Evolutionary conservation across 2,113 vertebrate species (phyloP), one percentile per base, ranked within the genome.

Genomic region (Cinclus mexicanus): DNA sequence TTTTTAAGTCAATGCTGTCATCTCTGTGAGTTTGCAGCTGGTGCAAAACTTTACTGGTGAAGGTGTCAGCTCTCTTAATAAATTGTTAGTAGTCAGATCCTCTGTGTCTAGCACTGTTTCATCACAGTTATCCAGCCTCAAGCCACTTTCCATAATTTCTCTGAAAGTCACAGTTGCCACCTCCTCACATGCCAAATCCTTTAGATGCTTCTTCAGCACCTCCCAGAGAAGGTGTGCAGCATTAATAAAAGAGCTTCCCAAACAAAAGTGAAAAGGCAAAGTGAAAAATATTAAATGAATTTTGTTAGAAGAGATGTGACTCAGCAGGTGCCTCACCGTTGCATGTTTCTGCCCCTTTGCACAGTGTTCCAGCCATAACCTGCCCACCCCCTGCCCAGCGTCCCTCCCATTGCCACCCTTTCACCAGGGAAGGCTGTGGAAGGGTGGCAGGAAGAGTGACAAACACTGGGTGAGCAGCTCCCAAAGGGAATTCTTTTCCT

Each of bases 101-200:
- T 72, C 59, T 20, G 11, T 47, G 87, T 68, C n/a, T 83, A n/a
- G 39, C 24, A 26, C 12, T 42, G 21, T 20, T 77, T 77, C 39
- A 77, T 57, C 28, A 46, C n/a, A 76, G 22, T 39, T 37, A 72
- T 39, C 50, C 55, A 74, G 23, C 49, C 16, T 69, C 33, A 42
- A 91, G 31, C 14, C 42, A 29, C 55, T 52, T 63, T 10, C 14
- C 3, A 2, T 52, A 37, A 46, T 52, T 61, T 67, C 47, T 83
- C 29, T 79, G 77, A 35, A 63, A 63, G 41, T 47, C 68, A 65
- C 37, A 14, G 12, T 75, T 80, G 28, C n/a, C 8, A 82, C 33
- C 18, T 60, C 6, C 10, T 37, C 8, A 10, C 0, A 0, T 64
- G 35, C 24, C n/a, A 79, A 91, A 90, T 64, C 31, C 26, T 83